Percentiles rank a stretch among this genome's conserved stretches.
phyloP scores from a whole-genome alignment of 2,113 vertebrate genomes.

The Burhinus bistriatus region DNA sequence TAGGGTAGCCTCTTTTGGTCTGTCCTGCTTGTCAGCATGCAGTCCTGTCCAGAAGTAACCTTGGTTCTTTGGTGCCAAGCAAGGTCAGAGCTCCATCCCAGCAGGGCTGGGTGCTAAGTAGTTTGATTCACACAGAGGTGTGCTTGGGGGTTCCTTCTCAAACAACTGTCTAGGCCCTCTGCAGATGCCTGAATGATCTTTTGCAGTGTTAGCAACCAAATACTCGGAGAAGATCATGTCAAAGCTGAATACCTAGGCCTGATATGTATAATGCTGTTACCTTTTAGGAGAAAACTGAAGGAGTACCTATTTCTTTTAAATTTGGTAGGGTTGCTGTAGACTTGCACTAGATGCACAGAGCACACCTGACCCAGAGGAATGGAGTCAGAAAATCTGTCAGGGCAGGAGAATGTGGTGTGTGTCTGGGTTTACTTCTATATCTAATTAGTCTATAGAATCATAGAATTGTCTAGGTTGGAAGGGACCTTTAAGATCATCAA shows the following conservation, averaged over 20 bases:
- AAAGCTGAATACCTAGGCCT: not conserved
- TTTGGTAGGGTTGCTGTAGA: not conserved
- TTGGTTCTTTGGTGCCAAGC: not conserved
- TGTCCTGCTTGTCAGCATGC: not conserved
- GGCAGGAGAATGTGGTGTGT: not conserved
- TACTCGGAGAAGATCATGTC: not conserved
- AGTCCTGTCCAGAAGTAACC: not conserved
- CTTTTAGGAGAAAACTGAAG: not conserved
- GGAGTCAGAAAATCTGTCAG: not conserved
- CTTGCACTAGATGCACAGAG: too few relatives aligned
- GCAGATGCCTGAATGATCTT: too few relatives aligned
- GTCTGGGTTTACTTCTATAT: not conserved
- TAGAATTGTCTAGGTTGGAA: too few relatives aligned
- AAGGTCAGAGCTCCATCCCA: not conserved
- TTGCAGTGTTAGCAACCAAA: too few relatives aligned
- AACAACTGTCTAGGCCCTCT: not conserved
- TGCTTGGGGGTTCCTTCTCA: not conserved
- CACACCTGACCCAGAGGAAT: not conserved
- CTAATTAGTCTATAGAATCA: not conserved
- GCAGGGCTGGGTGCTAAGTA: not conserved
- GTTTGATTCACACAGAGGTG: not conserved
- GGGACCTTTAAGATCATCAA: too few relatives aligned
- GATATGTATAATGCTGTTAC: not conserved
- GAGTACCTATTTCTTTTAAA: rapidly evolving
- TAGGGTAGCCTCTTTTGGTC: not conserved